Evolutionary conservation across 2,113 vertebrate species (phyloP).

Genomic region (Eulemur macaco): DNA sequence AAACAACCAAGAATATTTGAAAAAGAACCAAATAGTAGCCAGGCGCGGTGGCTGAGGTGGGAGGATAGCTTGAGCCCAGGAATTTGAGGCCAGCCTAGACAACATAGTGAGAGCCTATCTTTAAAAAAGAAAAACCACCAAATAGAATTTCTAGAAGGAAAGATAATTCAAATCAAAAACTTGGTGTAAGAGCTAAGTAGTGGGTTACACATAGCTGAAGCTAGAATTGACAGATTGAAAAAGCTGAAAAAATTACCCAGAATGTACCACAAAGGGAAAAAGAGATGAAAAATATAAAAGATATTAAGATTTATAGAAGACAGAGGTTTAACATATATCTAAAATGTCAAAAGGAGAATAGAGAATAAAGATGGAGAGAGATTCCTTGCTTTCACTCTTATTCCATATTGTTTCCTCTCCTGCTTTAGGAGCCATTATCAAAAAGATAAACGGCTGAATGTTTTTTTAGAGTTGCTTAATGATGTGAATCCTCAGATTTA

Average conservation of each 20-base stretch:
- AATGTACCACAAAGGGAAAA: background rate
- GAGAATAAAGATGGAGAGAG: background rate
- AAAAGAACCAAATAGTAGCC: background rate
- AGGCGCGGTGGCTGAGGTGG: background rate
- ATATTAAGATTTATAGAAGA: background rate
- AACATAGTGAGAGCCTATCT: background rate
- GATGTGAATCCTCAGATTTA: background rate
- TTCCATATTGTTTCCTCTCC: background rate
- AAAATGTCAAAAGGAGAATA: background rate
- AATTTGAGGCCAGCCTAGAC: background rate
- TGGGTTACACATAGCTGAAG: background rate
- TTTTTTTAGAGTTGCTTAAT: background rate
- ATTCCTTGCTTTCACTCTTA: background rate
- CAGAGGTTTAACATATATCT: background rate
- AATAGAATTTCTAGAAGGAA: constrained; percentile 23
- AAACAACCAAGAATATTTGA: background rate
- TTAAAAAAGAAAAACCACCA: background rate
- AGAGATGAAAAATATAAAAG: background rate
- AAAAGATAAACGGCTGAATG: background rate
- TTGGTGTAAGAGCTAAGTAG: background rate
- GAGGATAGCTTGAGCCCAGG: background rate
- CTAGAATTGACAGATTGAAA: background rate
- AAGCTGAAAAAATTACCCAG: background rate
- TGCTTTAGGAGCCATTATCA: background rate
- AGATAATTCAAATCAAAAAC: background rate